Evolutionary conservation across 1,140 invertebrate genomes (phyloP), one percentile per base, ranked within the genome.

Genomic region (Ladona fulva): DNA sequence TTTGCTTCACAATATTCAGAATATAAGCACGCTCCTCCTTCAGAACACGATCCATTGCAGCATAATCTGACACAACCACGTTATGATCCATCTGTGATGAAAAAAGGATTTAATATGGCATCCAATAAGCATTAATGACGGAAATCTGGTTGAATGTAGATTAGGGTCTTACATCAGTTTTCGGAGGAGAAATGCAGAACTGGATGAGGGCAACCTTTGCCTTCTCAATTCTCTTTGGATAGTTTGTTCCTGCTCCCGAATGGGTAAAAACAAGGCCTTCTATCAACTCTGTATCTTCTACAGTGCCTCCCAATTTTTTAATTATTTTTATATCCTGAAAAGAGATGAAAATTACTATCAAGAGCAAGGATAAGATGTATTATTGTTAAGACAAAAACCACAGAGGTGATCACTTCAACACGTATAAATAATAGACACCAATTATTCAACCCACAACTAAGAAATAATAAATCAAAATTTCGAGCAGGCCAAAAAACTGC

Each of bases 181-280:
- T 99, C 11, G 98, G 98, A 78, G 98, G 96, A 73, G 98, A 99
- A 85, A 99, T 97, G 85, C 98, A 99, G 85, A 99, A 99, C 85
- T 99, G 98, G 81, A 99, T 99, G 0, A 99, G 90, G 80, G 96
- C 98, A 88, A 99, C 98, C 87, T 98, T 99, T 1, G 97, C 97
- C 85, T 99, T 99, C 84, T 99, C 98, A 80, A 99, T 89, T 82
- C 92, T 91, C 80, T 92, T 95, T 0, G 97, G 96, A 6, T 96
- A 97, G 84, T 95, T 96, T 66, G 94, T 90, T 83, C 96, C 96
- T 24, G 94, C 90, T 16, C 93, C 90, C 85, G 93, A 94, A 83
- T 97, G 95, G 52, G 94, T 93, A 80, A 99, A 96, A 0, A 99
- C 94, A 75, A 99, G 87, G 25, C 98, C 98, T 78, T 99, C 94